A percentile compares a stretch with the other conserved stretches of the same genome.
Conservation (phyloP, 2,113 vertebrate genomes). For the Herpetotheres cachinnans region DNA sequence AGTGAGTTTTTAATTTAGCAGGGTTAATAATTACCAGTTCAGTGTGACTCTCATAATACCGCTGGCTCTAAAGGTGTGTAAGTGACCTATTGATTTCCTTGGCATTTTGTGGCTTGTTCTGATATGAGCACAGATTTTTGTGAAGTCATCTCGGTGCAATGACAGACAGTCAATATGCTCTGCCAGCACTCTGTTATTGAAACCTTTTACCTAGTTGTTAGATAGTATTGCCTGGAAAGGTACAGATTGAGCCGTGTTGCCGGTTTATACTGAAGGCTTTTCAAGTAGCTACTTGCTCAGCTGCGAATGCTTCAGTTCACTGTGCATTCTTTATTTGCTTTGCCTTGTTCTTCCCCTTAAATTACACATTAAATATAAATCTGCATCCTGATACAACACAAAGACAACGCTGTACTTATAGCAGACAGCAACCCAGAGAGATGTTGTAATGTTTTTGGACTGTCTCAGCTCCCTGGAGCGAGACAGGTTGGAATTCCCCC, state of each 20-base stretch:
- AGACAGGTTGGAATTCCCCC: constrained; percentile 20
- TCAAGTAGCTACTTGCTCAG: background rate
- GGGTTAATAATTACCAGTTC: constrained; percentile 41
- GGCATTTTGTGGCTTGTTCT: background rate
- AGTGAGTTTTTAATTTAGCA: constrained; percentile 39
- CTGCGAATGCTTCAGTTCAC: background rate
- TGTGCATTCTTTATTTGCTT: constrained; percentile 10
- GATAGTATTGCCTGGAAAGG: constrained; percentile 3
- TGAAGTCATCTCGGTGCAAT: constrained; percentile 19
- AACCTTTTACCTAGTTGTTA: constrained; percentile 31
- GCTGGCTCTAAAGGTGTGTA: background rate
- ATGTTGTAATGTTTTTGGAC: constrained; percentile 42
- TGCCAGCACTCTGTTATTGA: constrained; percentile 13
- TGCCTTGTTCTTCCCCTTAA: constrained; percentile 5
- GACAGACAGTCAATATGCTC: constrained; percentile 20
- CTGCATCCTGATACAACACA: background rate
- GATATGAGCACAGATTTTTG: constrained; percentile 11
- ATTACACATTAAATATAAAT: constrained; percentile 1
- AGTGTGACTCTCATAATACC: background rate
- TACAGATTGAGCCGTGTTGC: background rate
- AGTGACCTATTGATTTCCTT: constrained; percentile 49
- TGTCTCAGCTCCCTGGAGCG: background rate
- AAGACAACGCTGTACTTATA: background rate
- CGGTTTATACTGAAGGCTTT: background rate
- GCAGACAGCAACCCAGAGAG: background rate